Conservation (phyloP, 2,888 invertebrate species). For the Sussaba pulchella region DNA sequence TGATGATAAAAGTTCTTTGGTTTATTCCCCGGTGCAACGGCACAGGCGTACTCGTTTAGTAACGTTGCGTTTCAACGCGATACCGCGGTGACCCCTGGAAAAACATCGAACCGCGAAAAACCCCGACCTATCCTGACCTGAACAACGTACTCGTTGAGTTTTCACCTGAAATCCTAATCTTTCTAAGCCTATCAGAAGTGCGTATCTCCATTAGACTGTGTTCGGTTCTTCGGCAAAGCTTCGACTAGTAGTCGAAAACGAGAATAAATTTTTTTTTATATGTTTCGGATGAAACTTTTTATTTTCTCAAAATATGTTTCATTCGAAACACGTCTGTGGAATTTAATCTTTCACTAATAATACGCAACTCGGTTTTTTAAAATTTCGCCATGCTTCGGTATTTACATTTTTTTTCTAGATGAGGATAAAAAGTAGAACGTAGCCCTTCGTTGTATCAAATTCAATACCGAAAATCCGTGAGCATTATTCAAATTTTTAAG, state of each 20-base stretch:
- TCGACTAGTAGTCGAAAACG: neutral
- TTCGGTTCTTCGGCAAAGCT: neutral
- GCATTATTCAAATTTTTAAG: too few relatives aligned
- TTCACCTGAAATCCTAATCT: constrained; percentile 1
- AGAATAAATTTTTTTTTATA: neutral
- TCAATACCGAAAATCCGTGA: too few relatives aligned
- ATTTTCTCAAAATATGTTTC: too few relatives aligned
- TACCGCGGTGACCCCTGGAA: constrained; percentile 54
- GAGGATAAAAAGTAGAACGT: too few relatives aligned
- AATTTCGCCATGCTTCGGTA: too few relatives aligned
- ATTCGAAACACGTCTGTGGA: too few relatives aligned
- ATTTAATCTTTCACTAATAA: too few relatives aligned
- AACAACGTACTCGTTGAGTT: neutral
- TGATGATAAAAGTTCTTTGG: constrained; percentile 9
- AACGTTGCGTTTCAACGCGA: constrained; percentile 61
- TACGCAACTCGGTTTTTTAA: too few relatives aligned
- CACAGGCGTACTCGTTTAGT: constrained; percentile 38
- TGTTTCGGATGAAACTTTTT: too few relatives aligned
- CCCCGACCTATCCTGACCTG: neutral
- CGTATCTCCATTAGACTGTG: neutral
- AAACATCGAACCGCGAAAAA: constrained; percentile 15
- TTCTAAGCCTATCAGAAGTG: neutral
- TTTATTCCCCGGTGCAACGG: constrained; percentile 45
- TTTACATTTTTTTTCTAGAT: too few relatives aligned
- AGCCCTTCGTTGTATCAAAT: too few relatives aligned